These are phyloP conservation scores for Calameuta pallipes DNA, from an alignment of 2,888 invertebrate genomes.

Conservation along the genomic window DNA sequence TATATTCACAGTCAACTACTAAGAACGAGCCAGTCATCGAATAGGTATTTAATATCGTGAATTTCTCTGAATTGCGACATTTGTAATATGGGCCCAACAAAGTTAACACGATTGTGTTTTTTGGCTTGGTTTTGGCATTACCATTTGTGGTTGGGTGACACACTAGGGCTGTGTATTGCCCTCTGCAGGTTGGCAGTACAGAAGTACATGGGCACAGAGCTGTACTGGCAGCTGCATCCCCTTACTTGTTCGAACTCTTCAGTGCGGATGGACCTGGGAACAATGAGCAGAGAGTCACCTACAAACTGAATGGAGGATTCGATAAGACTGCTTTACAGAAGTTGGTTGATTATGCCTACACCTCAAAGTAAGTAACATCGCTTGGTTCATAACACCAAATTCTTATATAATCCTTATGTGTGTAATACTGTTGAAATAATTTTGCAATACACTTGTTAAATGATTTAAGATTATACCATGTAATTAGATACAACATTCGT, in stretches of 20 bases:
- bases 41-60: slow-evolving; percentile 18
- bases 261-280: slow-evolving; percentile 66
- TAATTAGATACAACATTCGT: background rate
- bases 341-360: slow-evolving; percentile 86
- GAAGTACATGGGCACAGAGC: slow-evolving; percentile 84
- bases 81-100: slow-evolving; percentile 14
- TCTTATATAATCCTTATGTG: background rate
- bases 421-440: background rate
- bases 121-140: slow-evolving; percentile 27
- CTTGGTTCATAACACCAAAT: background rate
- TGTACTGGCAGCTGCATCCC: slow-evolving; percentile 82
- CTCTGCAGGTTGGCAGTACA: slow-evolving; percentile 72
- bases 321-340: slow-evolving; percentile 78
- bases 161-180: slow-evolving; percentile 34
- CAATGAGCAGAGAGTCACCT: slow-evolving; percentile 65
- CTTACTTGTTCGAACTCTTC: slow-evolving; percentile 81
- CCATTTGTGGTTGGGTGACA: slow-evolving; percentile 31
- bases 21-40: slow-evolving; percentile 3
- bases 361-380: slow-evolving; percentile 70
- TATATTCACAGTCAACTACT: background rate
- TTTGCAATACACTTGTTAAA: background rate
- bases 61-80: background rate
- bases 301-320: slow-evolving; percentile 74
- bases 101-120: slow-evolving; percentile 26
- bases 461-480: background rate